Conservation (phyloP, 2,888 invertebrate genomes). For the Eristalis arbustorum region DNA sequence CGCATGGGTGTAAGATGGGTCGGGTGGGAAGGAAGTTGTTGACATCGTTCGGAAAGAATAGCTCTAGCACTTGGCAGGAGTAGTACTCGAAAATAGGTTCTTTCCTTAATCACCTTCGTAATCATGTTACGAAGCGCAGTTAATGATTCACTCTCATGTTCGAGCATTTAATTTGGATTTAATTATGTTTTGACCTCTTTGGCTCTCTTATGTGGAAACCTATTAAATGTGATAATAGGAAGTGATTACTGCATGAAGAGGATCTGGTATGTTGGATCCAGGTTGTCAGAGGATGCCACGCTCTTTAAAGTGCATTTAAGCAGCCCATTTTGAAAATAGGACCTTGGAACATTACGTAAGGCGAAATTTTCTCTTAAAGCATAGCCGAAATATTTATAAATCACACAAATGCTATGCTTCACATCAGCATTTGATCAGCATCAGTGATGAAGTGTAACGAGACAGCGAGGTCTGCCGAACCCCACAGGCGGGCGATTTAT, state of each 20-base stretch:
- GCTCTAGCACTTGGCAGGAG: neutral
- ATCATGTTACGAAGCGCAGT: conserved; percentile 23
- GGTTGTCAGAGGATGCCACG: neutral
- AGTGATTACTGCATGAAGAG: neutral
- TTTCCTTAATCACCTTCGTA: neutral
- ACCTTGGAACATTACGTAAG: too few relatives aligned
- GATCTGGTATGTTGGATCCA: neutral
- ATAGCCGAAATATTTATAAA: too few relatives aligned
- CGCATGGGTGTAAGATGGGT: neutral
- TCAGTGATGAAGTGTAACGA: too few relatives aligned
- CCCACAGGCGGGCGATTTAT: too few relatives aligned
- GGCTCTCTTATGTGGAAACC: neutral
- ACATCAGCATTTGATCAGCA: too few relatives aligned
- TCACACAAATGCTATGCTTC: too few relatives aligned
- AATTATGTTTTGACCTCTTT: neutral
- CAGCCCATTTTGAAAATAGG: neutral
- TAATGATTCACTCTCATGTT: neutral
- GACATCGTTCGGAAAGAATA: conserved; percentile 24
- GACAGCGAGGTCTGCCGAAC: too few relatives aligned
- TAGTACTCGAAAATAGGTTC: neutral
- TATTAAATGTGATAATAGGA: neutral
- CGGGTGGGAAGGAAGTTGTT: conserved; percentile 41
- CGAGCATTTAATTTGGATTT: conserved; percentile 32
- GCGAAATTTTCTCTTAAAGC: too few relatives aligned
- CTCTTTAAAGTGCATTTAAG: too few relatives aligned